These are phyloP conservation scores for Heliangelus exortis DNA, from an alignment of 2,797 vertebrate species.

Conservation along the genomic window DNA sequence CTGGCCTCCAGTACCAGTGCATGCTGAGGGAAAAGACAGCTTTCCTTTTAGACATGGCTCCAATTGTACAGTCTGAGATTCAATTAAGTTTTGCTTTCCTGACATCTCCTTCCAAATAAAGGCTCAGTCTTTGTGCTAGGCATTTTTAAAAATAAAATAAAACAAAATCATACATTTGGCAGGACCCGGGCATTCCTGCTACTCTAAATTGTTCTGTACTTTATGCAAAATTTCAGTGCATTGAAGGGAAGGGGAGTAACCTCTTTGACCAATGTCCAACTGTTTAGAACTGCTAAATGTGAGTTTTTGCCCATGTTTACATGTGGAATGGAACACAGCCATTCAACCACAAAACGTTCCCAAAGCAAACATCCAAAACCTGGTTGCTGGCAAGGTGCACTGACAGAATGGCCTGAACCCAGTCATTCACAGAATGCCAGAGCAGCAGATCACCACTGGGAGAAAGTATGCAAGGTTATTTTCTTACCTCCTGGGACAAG, in stretches of 20 bases:
- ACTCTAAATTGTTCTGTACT: constrained; percentile 30
- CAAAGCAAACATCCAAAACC: constrained; percentile 68
- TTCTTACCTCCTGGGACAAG: constrained; percentile 66
- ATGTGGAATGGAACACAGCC: constrained; percentile 64
- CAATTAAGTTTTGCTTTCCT: constrained; percentile 16
- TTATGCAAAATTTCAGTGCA: constrained; percentile 17
- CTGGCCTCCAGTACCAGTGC: constrained; percentile 23
- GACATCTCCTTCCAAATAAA: constrained; percentile 40
- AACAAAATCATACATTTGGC: constrained; percentile 50
- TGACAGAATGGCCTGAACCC: constrained; percentile 71
- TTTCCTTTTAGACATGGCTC: constrained; percentile 31
- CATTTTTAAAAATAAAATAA: constrained; percentile 46
- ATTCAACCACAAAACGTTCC: constrained; percentile 66
- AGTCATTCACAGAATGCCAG: constrained; percentile 76
- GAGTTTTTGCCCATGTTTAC: constrained; percentile 51
- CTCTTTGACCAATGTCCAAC: constrained; percentile 53
- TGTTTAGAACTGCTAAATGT: constrained; percentile 58
- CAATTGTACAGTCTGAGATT: constrained; percentile 14
- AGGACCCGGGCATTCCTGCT: constrained; percentile 21
- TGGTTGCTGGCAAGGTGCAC: constrained; percentile 29
- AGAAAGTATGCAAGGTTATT: constrained; percentile 44
- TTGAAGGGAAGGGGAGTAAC: constrained; percentile 2
- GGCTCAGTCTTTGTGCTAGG: constrained; percentile 8
- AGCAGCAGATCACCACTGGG: constrained; percentile 47
- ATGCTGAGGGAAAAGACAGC: background rate